These are phyloP conservation scores for Hydrophis major DNA, from an alignment of 2,797 vertebrate species.

Conservation along the genomic window DNA sequence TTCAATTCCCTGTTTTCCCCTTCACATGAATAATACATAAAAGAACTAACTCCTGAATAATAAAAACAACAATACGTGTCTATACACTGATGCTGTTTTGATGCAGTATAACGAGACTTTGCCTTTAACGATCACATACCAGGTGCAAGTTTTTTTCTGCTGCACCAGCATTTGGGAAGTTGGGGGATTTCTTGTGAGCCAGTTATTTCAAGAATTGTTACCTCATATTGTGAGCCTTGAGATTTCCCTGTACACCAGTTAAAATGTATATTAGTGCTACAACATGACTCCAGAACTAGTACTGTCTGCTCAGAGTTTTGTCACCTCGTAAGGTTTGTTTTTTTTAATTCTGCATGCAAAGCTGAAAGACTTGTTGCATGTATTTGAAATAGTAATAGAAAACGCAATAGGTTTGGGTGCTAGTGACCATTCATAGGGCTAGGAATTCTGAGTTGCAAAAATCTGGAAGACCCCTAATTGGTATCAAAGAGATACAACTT, in stretches of 20 bases:
- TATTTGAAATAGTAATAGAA: neutral
- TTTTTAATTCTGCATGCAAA: neutral
- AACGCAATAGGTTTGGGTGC: neutral
- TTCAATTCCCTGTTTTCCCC: neutral
- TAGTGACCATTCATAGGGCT: neutral
- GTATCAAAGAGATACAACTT: neutral
- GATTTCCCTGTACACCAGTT: neutral
- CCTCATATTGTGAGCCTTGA: neutral
- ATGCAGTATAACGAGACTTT: too few species aligned
- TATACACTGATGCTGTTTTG: neutral
- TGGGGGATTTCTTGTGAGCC: conserved; percentile 26
- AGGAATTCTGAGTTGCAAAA: neutral
- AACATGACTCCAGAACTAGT: neutral
- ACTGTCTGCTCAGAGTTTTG: neutral
- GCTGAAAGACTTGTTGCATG: neutral
- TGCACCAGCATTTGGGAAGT: neutral
- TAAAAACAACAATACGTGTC: neutral
- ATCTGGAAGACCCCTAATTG: neutral
- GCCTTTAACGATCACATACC: neutral
- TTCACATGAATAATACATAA: neutral
- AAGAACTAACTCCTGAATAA: neutral
- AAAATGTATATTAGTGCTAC: neutral
- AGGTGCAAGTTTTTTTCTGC: neutral
- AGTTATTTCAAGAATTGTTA: neutral
- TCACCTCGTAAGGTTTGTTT: too few species aligned